Evolutionary conservation across 2,888 invertebrate species (phyloP), one percentile per base, ranked within the genome.

Genomic region (Pristionchus fissidentatus): DNA sequence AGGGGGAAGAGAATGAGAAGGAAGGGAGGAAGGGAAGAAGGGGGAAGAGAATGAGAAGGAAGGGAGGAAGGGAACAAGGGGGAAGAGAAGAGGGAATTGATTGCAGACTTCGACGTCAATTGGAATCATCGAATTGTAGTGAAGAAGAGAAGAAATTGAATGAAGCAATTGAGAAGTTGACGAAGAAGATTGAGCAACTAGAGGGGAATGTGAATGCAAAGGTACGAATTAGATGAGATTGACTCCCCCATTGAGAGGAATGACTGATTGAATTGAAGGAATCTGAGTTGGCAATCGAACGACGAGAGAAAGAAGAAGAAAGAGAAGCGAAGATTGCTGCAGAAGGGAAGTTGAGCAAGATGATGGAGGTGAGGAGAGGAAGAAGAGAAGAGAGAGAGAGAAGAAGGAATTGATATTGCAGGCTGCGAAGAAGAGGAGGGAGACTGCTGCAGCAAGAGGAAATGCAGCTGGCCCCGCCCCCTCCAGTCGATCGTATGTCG

Each of bases 191-290:
- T 8, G 19, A 7, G 13, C n/a, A 1, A 4, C 52, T 52, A 19
- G 52, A 77, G 52, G 77, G 29, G n/a, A n/a, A 13, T 52, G 52
- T 52, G 29, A 32, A 79, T 3, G 57, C 79, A 22, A 79, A 79
- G 57, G 79, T 79, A 26, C n/a, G 43, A 4, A n/a, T 41, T 32
- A 26, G 22, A 15, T 10, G 15, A 5, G 57, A 3, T 26, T 57
- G 26, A 19, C n/a, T 26, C 57, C n/a, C 26, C n/a, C 26, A 57
- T 26, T 57, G 52, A 52, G 22, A 52, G 15, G 22, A 41, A 38
- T 19, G n/a, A 38, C 19, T 38, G 10, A 41, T 73, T 38, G 3
- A 22, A 38, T 13, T 73, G 29, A 3, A 77, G 52, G 77, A 79
- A 19, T n/a, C 55, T 15, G 22, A 38, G 15, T 32, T 79, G 57